A percentile compares a stretch with the other conserved stretches of the same genome.
Evolutionary conservation across 2,113 vertebrate species (phyloP).

Genomic region (Pelodiscus sinensis): DNA sequence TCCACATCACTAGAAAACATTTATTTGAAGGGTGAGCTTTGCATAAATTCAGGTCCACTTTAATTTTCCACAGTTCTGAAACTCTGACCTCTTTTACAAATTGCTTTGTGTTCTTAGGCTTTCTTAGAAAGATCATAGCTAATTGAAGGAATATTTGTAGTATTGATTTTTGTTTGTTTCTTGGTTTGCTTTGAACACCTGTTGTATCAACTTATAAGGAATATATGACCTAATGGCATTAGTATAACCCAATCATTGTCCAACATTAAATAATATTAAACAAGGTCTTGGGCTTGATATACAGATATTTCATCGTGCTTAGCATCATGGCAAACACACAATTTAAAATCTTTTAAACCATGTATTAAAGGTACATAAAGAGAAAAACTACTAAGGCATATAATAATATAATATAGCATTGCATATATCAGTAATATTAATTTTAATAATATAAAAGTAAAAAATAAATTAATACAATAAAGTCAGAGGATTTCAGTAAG

Average conservation of each 20-base stretch:
- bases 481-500: not conserved
- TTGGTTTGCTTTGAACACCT: conserved; percentile 1
- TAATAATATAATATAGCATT: not conserved
- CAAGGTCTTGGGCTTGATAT: not conserved
- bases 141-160: conserved; percentile 19
- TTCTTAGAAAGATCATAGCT: conserved; percentile 34
- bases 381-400: not conserved
- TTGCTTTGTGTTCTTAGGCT: conserved; percentile 31
- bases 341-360: not conserved
- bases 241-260: not conserved
- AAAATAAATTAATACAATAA: not conserved
- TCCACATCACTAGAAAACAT: conserved; percentile 74
- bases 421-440: not conserved
- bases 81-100: conserved; percentile 48
- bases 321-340: not conserved
- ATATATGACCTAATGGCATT: not conserved
- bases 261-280: not conserved
- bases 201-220: not conserved
- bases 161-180: conserved; percentile 23
- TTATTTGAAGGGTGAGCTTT: conserved; percentile 72
- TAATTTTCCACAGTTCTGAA: conserved; percentile 62
- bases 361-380: not conserved
- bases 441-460: not conserved
- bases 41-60: conserved; percentile 67
- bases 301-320: not conserved